phyloP scores from a whole-genome alignment of 1,140 invertebrate genomes.

The Brachionus koreanus region DNA sequence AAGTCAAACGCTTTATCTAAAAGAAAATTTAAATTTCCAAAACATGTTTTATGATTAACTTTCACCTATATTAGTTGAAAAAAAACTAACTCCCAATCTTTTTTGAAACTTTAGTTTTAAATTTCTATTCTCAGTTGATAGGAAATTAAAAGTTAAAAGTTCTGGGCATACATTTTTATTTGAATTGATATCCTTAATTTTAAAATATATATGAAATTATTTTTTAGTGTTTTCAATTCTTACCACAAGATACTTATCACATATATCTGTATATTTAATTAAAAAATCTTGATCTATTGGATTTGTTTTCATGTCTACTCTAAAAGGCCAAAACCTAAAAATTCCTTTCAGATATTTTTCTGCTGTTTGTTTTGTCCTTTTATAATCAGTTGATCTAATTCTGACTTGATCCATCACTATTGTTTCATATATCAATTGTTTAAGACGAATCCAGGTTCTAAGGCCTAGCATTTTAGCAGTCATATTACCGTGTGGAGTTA shows the following conservation, averaged over 20 bases:
- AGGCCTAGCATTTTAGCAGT: background rate
- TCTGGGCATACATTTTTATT: background rate
- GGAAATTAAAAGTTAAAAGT: slow-evolving; percentile 1
- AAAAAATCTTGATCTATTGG: background rate
- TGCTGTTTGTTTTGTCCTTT: slow-evolving; percentile 8
- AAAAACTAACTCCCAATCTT: background rate
- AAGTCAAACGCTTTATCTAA: slow-evolving; percentile 36
- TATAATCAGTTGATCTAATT: slow-evolving; percentile 15
- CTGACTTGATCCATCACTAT: background rate
- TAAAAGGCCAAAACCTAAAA: slow-evolving; percentile 19
- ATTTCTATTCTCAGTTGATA: background rate
- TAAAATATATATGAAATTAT: background rate
- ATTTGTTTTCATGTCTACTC: background rate
- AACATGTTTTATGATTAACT: background rate
- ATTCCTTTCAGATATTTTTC: slow-evolving; percentile 15
- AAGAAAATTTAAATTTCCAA: background rate
- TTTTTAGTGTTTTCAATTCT: background rate
- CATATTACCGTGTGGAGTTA: background rate
- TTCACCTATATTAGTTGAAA: background rate
- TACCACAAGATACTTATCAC: background rate
- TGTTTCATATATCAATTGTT: slow-evolving; percentile 5
- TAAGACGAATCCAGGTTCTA: background rate
- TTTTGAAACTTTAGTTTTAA: background rate
- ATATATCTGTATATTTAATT: slow-evolving; percentile 13
- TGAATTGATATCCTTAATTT: slow-evolving; percentile 6